phyloP scores from a whole-genome alignment of 2,797 vertebrate species.

The Salmo trutta region DNA sequence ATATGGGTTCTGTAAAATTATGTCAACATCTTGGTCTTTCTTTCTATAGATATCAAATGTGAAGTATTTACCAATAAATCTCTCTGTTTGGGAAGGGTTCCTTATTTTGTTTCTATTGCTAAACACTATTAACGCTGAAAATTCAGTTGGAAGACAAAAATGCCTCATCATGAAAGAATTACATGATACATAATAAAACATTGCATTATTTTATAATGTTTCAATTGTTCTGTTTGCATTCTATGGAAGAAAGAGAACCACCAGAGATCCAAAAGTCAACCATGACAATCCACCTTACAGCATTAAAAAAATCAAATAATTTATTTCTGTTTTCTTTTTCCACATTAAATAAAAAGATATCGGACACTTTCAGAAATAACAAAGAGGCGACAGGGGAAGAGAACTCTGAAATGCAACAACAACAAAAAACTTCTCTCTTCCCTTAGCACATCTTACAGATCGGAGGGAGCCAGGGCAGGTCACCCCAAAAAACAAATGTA shows the following conservation, averaged over 20 bases:
- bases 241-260: slow-evolving; percentile 24
- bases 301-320: slow-evolving; percentile 78
- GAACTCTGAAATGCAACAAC: slow-evolving; percentile 64
- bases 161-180: background rate
- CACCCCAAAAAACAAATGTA: slow-evolving; percentile 30
- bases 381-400: slow-evolving; percentile 49
- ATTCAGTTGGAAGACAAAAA: background rate
- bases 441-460: slow-evolving; percentile 39
- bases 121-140: too few relatives aligned
- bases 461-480: slow-evolving; percentile 9
- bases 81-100: slow-evolving; percentile 19
- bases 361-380: slow-evolving; percentile 71
- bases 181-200: background rate
- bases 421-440: slow-evolving; percentile 30
- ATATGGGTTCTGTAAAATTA: slow-evolving; percentile 54
- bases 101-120: background rate
- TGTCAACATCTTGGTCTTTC: slow-evolving; percentile 31
- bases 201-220: background rate
- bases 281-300: slow-evolving; percentile 56
- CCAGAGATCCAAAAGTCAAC: slow-evolving; percentile 41
- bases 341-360: slow-evolving; percentile 79
- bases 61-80: slow-evolving; percentile 55
- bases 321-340: slow-evolving; percentile 77
- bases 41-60: slow-evolving; percentile 53
- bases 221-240: background rate